A percentile compares a stretch with the other conserved stretches of the same genome.
phyloP scores from a whole-genome alignment of 2,113 vertebrate species.

The Maccullochella peelii region DNA sequence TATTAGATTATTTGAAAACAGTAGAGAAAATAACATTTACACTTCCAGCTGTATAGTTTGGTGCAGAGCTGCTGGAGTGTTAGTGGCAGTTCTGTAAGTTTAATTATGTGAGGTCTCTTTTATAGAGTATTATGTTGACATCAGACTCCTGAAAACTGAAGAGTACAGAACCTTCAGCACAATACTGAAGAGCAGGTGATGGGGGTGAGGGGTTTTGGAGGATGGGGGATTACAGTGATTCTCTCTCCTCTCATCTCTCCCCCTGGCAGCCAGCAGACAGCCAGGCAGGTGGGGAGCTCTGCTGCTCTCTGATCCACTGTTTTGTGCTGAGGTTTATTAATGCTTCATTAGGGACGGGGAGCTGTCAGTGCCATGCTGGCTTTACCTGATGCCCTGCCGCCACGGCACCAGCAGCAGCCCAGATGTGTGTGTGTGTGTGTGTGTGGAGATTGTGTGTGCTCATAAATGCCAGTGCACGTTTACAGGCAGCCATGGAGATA shows the following conservation, averaged over 20 bases:
- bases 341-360: constrained; percentile 79
- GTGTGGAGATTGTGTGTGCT: constrained; percentile 19
- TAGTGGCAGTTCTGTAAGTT: background rate
- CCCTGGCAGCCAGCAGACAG: constrained; percentile 58
- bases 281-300: constrained; percentile 56
- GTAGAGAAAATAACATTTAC: background rate
- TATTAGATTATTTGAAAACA: background rate
- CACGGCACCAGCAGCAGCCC: constrained; percentile 27
- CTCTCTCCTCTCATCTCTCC: constrained; percentile 48
- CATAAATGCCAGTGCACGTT: constrained; percentile 33
- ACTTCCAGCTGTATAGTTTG: background rate
- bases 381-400: constrained; percentile 66
- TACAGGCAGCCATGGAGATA: constrained; percentile 47
- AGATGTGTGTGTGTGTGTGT: constrained; percentile 31
- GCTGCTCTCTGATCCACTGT: constrained; percentile 74
- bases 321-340: constrained; percentile 79
- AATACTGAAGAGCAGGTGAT: constrained; percentile 9
- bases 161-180: background rate
- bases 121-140: constrained; percentile 15
- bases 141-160: constrained; percentile 5
- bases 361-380: constrained; percentile 73
- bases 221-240: constrained; percentile 64
- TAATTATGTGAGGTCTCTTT: constrained; percentile 9
- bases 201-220: constrained; percentile 37
- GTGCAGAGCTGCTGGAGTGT: background rate